Evolutionary conservation across 2,797 vertebrate species (phyloP).

Genomic region (Sparus aurata): DNA sequence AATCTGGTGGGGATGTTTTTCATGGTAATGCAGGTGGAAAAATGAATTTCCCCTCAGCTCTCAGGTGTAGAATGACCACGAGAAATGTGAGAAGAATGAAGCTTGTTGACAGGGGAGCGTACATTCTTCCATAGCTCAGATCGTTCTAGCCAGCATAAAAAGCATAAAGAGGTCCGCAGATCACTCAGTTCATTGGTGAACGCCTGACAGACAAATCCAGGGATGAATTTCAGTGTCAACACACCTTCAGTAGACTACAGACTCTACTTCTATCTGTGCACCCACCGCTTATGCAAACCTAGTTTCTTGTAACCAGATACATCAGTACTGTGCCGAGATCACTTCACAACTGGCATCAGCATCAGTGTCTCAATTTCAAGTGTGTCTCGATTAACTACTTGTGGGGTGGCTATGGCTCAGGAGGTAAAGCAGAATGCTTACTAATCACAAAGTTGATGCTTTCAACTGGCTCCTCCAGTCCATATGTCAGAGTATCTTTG

Average conservation of each 20-base stretch:
- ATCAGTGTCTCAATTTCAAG: slow-evolving; percentile 20
- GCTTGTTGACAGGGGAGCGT: slow-evolving; percentile 7
- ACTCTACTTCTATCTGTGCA: slow-evolving; percentile 1
- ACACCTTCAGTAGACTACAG: background rate
- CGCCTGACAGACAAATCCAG: slow-evolving; percentile 12
- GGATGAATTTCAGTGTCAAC: background rate
- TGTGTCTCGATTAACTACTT: background rate
- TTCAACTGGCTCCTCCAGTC: background rate
- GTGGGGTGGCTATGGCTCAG: background rate
- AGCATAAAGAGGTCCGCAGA: background rate
- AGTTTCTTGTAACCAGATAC: slow-evolving; percentile 7
- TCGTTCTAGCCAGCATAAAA: slow-evolving; percentile 6
- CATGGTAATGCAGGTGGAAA: slow-evolving; percentile 22
- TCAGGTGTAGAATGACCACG: slow-evolving; percentile 35
- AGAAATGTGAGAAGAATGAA: slow-evolving; percentile 28
- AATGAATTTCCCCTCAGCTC: slow-evolving; percentile 35
- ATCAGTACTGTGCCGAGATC: background rate
- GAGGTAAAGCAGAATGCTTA: background rate
- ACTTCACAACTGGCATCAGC: slow-evolving; percentile 6
- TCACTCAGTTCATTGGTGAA: background rate
- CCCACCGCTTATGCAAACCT: background rate
- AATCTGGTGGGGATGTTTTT: slow-evolving; percentile 26
- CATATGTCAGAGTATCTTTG: too few relatives aligned
- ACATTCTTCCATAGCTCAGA: slow-evolving; percentile 13
- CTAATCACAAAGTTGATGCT: background rate